phyloP scores from a whole-genome alignment of 2,888 invertebrate species.

The Spatulosminthurus flaviceps region DNA sequence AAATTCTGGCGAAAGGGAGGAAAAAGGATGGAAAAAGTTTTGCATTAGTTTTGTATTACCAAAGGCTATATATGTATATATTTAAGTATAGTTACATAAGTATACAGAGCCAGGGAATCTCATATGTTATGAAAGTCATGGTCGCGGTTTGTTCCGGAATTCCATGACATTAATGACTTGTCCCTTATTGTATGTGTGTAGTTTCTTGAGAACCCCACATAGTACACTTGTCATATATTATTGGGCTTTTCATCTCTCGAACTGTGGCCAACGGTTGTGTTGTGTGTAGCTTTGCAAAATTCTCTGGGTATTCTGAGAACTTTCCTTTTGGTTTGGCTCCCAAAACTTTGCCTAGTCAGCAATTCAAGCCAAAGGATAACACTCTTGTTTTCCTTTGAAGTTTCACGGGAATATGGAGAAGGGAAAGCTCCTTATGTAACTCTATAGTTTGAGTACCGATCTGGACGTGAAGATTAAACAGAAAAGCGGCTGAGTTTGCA shows the following conservation, averaged over 20 bases:
- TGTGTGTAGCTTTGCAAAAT: conserved; percentile 20
- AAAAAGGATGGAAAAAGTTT: neutral
- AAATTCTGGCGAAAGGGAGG: neutral
- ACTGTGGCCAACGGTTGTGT: neutral
- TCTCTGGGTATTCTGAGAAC: conserved; percentile 16
- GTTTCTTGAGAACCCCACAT: neutral
- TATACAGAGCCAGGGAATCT: neutral
- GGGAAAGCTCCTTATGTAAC: too few relatives aligned
- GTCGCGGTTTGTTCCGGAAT: neutral
- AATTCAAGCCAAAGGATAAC: neutral
- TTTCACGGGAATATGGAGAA: neutral
- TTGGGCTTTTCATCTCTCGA: neutral
- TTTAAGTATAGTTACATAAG: too few relatives aligned
- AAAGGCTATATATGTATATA: neutral
- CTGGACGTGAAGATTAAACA: too few relatives aligned
- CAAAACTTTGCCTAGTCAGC: neutral
- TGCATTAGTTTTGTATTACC: neutral
- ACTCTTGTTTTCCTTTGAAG: conserved; percentile 8
- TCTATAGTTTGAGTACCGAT: too few relatives aligned
- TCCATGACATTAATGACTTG: conserved; percentile 43
- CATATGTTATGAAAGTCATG: neutral
- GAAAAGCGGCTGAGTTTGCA: too few relatives aligned
- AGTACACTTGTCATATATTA: neutral
- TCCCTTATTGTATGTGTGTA: conserved; percentile 25
- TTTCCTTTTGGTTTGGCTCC: neutral